Evolutionary conservation across 30 jellyfish, hydroid and myxozoan genomes (phyloP), one percentile per base, ranked within the genome.

Genomic region (Pseudorhiza aurosa): DNA sequence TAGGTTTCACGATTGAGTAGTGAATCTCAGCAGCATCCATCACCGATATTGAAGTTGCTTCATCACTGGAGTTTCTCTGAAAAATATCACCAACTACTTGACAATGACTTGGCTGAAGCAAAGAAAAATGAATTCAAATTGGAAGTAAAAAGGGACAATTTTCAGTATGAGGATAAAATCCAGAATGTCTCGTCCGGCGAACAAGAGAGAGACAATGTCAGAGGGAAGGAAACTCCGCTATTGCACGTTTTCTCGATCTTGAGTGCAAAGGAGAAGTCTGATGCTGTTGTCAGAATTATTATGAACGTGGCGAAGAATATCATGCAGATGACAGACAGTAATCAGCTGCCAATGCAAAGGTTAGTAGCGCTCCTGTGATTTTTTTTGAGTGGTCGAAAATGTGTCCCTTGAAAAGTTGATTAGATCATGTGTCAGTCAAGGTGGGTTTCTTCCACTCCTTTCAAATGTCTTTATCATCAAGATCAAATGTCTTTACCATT

Each of bases 31-130:
- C 88, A 74, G 35, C 75, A 77, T 40, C 85, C 88, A 22, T 75
- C 98, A 25, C 95, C 96, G 6, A 33, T 91, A 37, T 32, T 91
- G 50, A 78, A 82, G 29, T 85, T 91, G 26, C 44, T 91, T 15
- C 65, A 59, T 55, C 28, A 59, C 31, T 91, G 96, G 96, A 77
- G 95, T 64, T 57, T 64, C 7, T 47, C 70, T 29, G 50, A 35
- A 6, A 87, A 77, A 29, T 91, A 68, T 56, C 72, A 27, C 42
- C 82, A 82, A 45, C 83, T 76, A 18, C 91, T 91, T 24, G 57
- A 65, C 18, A 63, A 31, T 10, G 75, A 39, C 8, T 11, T 56
- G 17, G 4, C 75, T 0, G 17, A 12, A 25, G 35, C 17, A 44
- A 6, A 0, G 21, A 65, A 9, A 40, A 68, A 10, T 2, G 14